These are phyloP conservation scores for Catajapyx aquilonaris DNA, from an alignment of 1,140 invertebrate species.

Conservation along the genomic window DNA sequence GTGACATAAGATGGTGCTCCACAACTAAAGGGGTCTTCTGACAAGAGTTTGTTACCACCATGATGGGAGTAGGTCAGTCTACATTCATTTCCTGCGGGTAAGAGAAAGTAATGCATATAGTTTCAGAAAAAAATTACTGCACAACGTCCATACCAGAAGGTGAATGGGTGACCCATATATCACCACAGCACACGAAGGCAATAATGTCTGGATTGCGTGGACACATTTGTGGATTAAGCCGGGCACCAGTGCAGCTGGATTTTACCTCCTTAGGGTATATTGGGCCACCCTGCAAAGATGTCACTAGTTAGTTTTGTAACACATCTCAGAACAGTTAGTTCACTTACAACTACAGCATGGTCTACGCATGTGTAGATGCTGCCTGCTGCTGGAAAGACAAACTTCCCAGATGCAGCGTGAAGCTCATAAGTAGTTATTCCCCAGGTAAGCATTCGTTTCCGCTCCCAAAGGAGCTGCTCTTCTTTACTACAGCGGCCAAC, in stretches of 20 bases:
- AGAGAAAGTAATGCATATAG: not conserved
- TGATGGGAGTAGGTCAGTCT: slow-evolving; percentile 64
- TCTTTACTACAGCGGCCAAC: slow-evolving; percentile 47
- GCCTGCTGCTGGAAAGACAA: slow-evolving; percentile 76
- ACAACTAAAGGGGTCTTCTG: slow-evolving; percentile 66
- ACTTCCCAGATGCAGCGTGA: slow-evolving; percentile 50
- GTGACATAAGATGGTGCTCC: slow-evolving; percentile 92
- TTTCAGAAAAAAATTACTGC: slow-evolving; percentile 3
- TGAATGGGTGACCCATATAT: slow-evolving; percentile 72
- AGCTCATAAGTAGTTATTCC: slow-evolving; percentile 88
- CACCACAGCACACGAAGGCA: slow-evolving; percentile 72
- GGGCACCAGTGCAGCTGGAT: slow-evolving; percentile 49
- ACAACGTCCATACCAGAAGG: slow-evolving; percentile 37
- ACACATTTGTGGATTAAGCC: slow-evolving; percentile 77
- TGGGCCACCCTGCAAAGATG: slow-evolving; percentile 32
- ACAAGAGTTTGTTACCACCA: slow-evolving; percentile 37
- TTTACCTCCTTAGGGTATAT: too few relatives aligned
- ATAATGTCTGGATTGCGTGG: slow-evolving; percentile 66
- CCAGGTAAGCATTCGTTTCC: slow-evolving; percentile 72
- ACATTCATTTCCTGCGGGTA: slow-evolving; percentile 23
- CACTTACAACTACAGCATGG: slow-evolving; percentile 36
- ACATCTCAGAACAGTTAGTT: not conserved
- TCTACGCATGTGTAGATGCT: slow-evolving; percentile 62
- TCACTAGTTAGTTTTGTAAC: slow-evolving; percentile 3
- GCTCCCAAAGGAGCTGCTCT: slow-evolving; percentile 73